Percentiles rank a stretch among this genome's conserved stretches.
These are phyloP conservation scores for Amphipoea lucens DNA, from an alignment of 2,888 invertebrate species.

Conservation along the genomic window DNA sequence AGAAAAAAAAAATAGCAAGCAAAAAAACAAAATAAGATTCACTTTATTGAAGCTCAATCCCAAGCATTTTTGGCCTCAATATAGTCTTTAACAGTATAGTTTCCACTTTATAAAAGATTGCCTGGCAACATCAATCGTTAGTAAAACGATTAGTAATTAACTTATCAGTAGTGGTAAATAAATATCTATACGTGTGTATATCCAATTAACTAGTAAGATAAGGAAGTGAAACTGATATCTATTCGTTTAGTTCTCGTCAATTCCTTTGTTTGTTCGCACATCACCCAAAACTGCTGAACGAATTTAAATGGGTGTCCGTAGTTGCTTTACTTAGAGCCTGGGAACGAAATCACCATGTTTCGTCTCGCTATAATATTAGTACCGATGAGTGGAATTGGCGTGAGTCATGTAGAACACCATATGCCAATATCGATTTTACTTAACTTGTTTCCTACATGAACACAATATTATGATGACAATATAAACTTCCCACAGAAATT, in stretches of 20 bases:
- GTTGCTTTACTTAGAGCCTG: slow-evolving; percentile 63
- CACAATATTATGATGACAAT: background rate
- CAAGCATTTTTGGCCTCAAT: too few relatives aligned
- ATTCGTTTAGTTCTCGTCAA: slow-evolving; percentile 55
- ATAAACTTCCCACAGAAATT: background rate
- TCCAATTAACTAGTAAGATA: slow-evolving; percentile 24
- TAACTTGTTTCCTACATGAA: slow-evolving; percentile 8
- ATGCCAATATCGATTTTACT: slow-evolving; percentile 17
- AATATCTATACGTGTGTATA: background rate
- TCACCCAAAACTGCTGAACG: slow-evolving; percentile 63
- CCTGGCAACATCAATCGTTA: background rate
- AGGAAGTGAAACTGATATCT: slow-evolving; percentile 43
- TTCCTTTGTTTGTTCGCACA: slow-evolving; percentile 65
- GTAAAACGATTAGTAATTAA: background rate
- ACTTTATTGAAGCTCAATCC: too few relatives aligned
- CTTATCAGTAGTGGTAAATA: background rate
- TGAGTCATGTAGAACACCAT: slow-evolving; percentile 42
- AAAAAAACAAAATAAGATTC: too few relatives aligned
- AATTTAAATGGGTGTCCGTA: slow-evolving; percentile 60
- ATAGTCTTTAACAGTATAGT: too few relatives aligned
- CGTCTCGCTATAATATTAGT: slow-evolving; percentile 52
- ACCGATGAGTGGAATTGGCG: slow-evolving; percentile 45
- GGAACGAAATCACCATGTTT: slow-evolving; percentile 62
- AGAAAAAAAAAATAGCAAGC: too few relatives aligned
- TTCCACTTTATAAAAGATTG: too few relatives aligned